phyloP scores from a whole-genome alignment of 2,888 invertebrate species.

The Rhimphoctona megacephalus region DNA sequence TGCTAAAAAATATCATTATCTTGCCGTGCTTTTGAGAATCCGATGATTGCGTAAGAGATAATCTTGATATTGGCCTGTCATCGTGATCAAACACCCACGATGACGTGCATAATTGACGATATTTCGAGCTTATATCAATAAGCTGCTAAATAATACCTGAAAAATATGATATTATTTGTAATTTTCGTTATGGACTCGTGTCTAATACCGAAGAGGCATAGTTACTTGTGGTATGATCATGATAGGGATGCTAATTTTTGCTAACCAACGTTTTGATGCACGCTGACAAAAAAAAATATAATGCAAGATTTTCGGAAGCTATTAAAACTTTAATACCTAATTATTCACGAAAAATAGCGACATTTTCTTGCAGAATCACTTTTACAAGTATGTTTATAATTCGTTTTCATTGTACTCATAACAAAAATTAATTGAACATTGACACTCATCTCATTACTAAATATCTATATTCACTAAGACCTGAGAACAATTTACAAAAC shows the following conservation, averaged over 20 bases:
- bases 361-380: constrained; percentile 69
- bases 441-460: constrained; percentile 34
- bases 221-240: constrained; percentile 76
- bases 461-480: constrained; percentile 65
- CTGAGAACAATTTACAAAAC: constrained; percentile 61
- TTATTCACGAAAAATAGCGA: constrained; percentile 71
- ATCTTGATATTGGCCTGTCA: not conserved
- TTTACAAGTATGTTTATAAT: constrained; percentile 68
- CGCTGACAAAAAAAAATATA: constrained; percentile 58
- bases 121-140: not conserved
- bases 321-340: constrained; percentile 70
- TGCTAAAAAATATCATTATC: constrained; percentile 81
- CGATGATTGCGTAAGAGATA: constrained; percentile 76
- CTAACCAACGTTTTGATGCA: constrained; percentile 76
- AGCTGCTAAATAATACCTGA: constrained; percentile 15
- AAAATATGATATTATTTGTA: constrained; percentile 77
- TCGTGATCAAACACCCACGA: constrained; percentile 13
- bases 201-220: constrained; percentile 77
- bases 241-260: constrained; percentile 79
- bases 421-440: not conserved
- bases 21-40: constrained; percentile 78
- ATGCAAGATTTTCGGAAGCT: constrained; percentile 57
- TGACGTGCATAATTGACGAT: not conserved
- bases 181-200: constrained; percentile 80
- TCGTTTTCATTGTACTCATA: not conserved